phyloP scores from a whole-genome alignment of 2,113 vertebrate species.

The Lophura nycthemera region DNA sequence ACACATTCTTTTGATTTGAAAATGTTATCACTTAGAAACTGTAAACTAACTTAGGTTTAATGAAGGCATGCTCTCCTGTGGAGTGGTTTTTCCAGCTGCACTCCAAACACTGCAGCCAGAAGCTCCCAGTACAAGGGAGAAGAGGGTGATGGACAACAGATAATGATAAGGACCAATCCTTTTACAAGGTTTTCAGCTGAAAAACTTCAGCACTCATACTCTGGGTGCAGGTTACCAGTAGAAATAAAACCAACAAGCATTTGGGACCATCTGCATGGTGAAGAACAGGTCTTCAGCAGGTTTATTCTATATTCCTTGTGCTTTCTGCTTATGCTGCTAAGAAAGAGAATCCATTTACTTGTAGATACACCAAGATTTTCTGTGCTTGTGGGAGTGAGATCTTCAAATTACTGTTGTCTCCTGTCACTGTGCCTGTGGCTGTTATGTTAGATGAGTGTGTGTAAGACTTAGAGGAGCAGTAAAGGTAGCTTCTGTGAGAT shows the following conservation, averaged over 20 bases:
- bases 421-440: background rate
- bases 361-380: background rate
- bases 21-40: background rate
- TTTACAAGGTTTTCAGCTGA: background rate
- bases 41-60: background rate
- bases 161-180: background rate
- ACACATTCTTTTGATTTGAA: background rate
- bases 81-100: background rate
- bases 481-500: background rate
- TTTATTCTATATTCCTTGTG: background rate
- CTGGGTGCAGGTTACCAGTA: background rate
- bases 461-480: background rate
- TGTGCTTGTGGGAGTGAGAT: background rate
- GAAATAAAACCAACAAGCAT: background rate
- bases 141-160: accelerated
- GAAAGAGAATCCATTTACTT: background rate
- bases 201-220: background rate
- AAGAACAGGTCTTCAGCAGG: background rate
- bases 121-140: background rate
- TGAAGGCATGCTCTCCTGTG: accelerated
- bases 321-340: background rate
- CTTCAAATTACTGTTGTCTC: background rate
- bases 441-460: background rate
- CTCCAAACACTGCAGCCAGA: background rate
- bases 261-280: accelerated